These are phyloP conservation scores for Chionodraco myersi DNA, from an alignment of 2,113 vertebrate species.

Conservation along the genomic window DNA sequence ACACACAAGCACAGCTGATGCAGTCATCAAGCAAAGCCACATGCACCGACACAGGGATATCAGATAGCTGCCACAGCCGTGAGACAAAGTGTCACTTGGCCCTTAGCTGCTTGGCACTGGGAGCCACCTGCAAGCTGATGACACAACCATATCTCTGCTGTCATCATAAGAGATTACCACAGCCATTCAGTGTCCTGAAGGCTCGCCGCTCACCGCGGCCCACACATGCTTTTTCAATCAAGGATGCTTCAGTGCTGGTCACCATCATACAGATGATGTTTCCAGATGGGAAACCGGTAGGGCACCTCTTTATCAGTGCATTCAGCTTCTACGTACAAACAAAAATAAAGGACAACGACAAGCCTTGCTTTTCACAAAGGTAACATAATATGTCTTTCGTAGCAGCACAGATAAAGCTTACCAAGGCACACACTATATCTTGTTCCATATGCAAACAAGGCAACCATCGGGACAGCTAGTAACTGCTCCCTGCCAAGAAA, in stretches of 20 bases:
- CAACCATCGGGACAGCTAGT: too few species aligned
- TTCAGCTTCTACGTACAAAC: neutral
- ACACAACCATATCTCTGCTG: constrained; percentile 27
- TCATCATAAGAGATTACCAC: constrained; percentile 29
- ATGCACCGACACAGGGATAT: neutral
- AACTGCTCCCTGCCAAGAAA: too few species aligned
- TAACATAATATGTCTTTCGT: too few species aligned
- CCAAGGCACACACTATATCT: too few species aligned
- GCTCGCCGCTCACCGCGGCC: constrained; percentile 15
- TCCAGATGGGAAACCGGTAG: constrained; percentile 43
- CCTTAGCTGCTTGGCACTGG: constrained; percentile 20
- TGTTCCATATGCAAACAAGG: too few species aligned
- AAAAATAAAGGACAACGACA: too few species aligned
- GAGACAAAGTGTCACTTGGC: neutral
- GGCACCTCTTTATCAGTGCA: neutral
- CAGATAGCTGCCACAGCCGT: neutral
- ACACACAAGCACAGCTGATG: constrained; percentile 31
- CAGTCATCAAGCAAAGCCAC: neutral
- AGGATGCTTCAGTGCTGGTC: constrained; percentile 12
- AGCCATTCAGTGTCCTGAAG: constrained; percentile 29
- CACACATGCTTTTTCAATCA: constrained; percentile 51
- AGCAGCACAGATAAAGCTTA: too few species aligned
- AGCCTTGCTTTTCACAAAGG: too few species aligned
- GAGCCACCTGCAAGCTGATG: constrained; percentile 47
- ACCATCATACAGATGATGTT: constrained; percentile 17